Percentiles rank a stretch among this genome's conserved stretches.
These are phyloP conservation scores for Andricus grossulariae DNA, from an alignment of 1,140 invertebrate species.

Conservation along the genomic window DNA sequence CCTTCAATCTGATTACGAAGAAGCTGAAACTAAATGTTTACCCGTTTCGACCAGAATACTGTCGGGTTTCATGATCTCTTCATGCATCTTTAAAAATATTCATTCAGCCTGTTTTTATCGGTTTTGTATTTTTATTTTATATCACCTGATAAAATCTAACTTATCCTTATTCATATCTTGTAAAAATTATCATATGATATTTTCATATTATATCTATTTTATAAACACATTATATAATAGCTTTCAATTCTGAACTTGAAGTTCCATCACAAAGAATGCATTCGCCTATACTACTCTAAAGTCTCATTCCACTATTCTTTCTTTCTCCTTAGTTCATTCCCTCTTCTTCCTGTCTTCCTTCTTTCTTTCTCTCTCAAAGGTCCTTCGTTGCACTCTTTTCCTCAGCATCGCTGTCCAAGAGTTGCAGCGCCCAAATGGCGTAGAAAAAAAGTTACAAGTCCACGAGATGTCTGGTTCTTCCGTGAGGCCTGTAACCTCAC, in stretches of 20 bases:
- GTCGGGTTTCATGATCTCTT: neutral
- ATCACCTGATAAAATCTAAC: too few species aligned
- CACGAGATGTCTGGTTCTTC: constrained; percentile 39
- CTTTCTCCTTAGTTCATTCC: constrained; percentile 5
- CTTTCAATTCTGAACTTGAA: constrained; percentile 22
- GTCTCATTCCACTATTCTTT: constrained; percentile 18
- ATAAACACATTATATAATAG: constrained; percentile 38
- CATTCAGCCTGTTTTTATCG: neutral
- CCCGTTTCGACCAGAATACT: neutral
- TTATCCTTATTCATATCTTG: too few species aligned
- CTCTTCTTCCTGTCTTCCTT: constrained; percentile 25
- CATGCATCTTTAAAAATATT: constrained; percentile 1
- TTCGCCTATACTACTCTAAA: constrained; percentile 26
- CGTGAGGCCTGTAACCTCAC: constrained; percentile 43
- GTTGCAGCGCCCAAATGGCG: constrained; percentile 8
- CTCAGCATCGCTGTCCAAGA: constrained; percentile 29
- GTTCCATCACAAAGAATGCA: constrained; percentile 35
- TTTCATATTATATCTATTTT: neutral
- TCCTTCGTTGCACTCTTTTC: constrained; percentile 33
- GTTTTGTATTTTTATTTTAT: neutral
- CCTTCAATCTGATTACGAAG: neutral
- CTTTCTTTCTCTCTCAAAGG: constrained; percentile 16
- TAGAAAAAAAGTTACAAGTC: constrained; percentile 41
- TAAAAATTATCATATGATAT: too few species aligned
- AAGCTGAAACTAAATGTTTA: constrained; percentile 13